Conservation (phyloP, 2,113 vertebrate species). For the Cavia porcellus region DNA sequence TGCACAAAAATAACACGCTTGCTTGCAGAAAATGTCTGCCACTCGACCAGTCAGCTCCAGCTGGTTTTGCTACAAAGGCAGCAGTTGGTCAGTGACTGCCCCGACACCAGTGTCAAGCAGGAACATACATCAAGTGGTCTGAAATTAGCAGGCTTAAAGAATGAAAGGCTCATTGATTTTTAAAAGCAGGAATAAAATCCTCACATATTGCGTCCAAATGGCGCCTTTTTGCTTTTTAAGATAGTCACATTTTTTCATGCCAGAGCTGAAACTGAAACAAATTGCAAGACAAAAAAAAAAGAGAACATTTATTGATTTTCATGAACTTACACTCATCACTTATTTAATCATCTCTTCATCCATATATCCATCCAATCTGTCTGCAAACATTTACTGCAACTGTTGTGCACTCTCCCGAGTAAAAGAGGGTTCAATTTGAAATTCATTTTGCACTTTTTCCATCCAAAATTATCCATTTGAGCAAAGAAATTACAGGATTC, state of each 20-base stretch:
- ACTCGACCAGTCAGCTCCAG: background rate
- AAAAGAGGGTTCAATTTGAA: conserved; percentile 28
- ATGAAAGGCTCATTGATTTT: conserved; percentile 65
- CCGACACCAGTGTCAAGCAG: background rate
- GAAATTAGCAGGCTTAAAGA: conserved; percentile 60
- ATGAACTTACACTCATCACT: background rate
- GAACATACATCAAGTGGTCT: conserved; percentile 21
- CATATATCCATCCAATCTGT: background rate
- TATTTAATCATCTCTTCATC: conserved; percentile 25
- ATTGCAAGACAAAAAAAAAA: conserved; percentile 25
- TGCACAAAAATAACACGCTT: background rate
- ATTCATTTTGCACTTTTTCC: background rate
- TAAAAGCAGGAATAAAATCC: conserved; percentile 59
- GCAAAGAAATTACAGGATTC: background rate
- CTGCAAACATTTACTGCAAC: background rate
- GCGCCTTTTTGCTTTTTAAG: conserved; percentile 43
- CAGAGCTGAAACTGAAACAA: conserved; percentile 41
- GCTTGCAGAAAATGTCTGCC: background rate
- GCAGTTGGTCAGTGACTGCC: background rate
- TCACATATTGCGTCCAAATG: conserved; percentile 26
- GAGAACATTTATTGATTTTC: conserved; percentile 48
- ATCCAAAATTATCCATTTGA: conserved; percentile 47
- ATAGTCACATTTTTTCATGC: background rate
- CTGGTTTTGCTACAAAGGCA: conserved; percentile 5
- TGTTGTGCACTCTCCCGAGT: background rate